phyloP scores from a whole-genome alignment of 2,797 vertebrate species.

The Gila robusta region DNA sequence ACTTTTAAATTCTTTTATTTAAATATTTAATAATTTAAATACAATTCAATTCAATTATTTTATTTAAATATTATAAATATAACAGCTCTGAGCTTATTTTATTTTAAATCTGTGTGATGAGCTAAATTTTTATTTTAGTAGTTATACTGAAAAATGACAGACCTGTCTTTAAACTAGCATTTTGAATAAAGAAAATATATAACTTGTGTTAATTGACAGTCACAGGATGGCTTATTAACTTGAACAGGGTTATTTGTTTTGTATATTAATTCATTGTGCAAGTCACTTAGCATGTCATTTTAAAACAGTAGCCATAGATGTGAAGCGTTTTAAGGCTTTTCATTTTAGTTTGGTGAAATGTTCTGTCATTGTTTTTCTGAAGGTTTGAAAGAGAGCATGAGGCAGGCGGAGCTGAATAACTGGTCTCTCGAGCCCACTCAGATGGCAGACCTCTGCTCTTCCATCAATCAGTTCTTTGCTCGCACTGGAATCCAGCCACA shows the following conservation, averaged over 20 bases:
- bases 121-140: neutral
- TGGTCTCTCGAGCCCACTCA: slow-evolving; percentile 93
- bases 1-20: neutral
- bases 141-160: slow-evolving; percentile 34
- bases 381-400: slow-evolving; percentile 94
- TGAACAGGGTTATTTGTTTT: slow-evolving; percentile 40
- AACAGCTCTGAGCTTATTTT: neutral
- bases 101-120: neutral
- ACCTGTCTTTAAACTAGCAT: slow-evolving; percentile 74
- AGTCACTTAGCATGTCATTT: neutral
- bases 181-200: slow-evolving; percentile 67
- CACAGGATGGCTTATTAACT: slow-evolving; percentile 73
- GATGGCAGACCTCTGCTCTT: slow-evolving; percentile 93
- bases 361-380: slow-evolving; percentile 9
- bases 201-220: slow-evolving; percentile 64
- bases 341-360: neutral
- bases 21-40: neutral
- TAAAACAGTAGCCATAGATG: neutral
- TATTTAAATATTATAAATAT: neutral
- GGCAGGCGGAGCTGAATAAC: slow-evolving; percentile 93
- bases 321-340: neutral
- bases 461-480: slow-evolving; percentile 93
- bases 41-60: too few species aligned
- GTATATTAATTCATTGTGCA: neutral
- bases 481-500: slow-evolving; percentile 92